Base-by-base conservation (phyloP, 2,113 vertebrate genomes). In the Mobula birostris region DNA sequence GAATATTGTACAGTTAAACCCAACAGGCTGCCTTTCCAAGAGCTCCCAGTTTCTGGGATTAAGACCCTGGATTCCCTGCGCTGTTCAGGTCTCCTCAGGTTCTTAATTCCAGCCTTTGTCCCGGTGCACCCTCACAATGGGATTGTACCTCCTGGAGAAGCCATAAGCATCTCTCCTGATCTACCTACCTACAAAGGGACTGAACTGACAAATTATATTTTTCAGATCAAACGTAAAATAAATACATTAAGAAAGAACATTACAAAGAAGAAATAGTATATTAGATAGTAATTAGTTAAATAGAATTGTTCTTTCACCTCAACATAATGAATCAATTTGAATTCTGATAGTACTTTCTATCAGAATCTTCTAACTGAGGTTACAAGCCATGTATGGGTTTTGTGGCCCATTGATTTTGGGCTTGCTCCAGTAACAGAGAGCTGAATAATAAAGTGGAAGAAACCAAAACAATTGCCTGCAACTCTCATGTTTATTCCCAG, bases 311-410 rank as follows among this genome's bases (percentile, higher is more conserved):
- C 9, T 87, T 87, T 63, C 12, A 87, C 24, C 61, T 87, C 27
- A 87, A 87, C 27, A 15, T 63, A 87, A 61, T 87, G 27, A 83
- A 83, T 83, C 40, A 83, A 56, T 83, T 83, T 27, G 58, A n/a
- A n/a, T 87, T n/a, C 56, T 87, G 61, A 58, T 56, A 87, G 83
- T 87, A 87, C 58, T 87, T 87, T 70, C 83, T 87, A 63, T 87
- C 27, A 63, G 56, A 87, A 87, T 87, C 5, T 12, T n/a, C 56
- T 29, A 87, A 87, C 5, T n/a, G 83, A 63, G 27, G 58, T 63
- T 87, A 63, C 27, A 87, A 87, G 36, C 83, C 58, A 29, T 63
- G 5, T 58, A n/a, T 63, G 58, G 27, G 27, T 63, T 61, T 58
- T 63, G 83, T n/a, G 27, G 9, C 27, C 27, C 56, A 63, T 58